Evolutionary conservation across 2,888 invertebrate species (phyloP), one percentile per base, ranked within the genome.

Genomic region (Cerastis leucographa): DNA sequence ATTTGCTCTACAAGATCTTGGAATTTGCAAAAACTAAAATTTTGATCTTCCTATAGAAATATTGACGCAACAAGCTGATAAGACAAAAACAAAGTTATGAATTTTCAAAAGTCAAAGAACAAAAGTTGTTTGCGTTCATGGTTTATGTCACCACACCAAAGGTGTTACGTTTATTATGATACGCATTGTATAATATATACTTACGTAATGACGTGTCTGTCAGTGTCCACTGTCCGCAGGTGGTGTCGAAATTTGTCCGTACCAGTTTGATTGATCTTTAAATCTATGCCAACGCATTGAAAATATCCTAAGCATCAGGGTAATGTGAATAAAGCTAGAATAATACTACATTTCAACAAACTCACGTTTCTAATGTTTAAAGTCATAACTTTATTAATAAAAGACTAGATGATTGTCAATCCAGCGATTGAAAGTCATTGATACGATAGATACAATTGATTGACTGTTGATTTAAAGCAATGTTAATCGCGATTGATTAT

Each of bases 271-370:
- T 14, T 64, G 40, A 42, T 42, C 64, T n/a, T 64, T 17, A 64
- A 81, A 88, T 89, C 89, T 90, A 92, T 92, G 93, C 92, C 92
- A 93, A 94, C 76, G 92, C 91, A 92, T 88, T 89, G 90, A 91
- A 90, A 89, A 91, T 92, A 93, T 94, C 92, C 93, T 93, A 88
- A 90, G 83, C 86, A 90, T 91, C 95, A 95, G 95, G 95, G 95
- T 95, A 94, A 92, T 74, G 81, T 85, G 87, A 85, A 75, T 83
- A 82, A 85, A 81, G 22, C 76, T 88, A 85, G 78, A 84, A 75
- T 85, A 86, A 83, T 81, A 83, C 69, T 83, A 81, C 80, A 84
- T 86, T 88, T 84, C 81, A 85, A 78, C 70, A 74, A 85, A 78
- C 22, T 77, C 78, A 79, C 80, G 69, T 84, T 85, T 87, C 81